Conservation (phyloP, 1,140 invertebrate species). For the Aleiodes sp. region DNA sequence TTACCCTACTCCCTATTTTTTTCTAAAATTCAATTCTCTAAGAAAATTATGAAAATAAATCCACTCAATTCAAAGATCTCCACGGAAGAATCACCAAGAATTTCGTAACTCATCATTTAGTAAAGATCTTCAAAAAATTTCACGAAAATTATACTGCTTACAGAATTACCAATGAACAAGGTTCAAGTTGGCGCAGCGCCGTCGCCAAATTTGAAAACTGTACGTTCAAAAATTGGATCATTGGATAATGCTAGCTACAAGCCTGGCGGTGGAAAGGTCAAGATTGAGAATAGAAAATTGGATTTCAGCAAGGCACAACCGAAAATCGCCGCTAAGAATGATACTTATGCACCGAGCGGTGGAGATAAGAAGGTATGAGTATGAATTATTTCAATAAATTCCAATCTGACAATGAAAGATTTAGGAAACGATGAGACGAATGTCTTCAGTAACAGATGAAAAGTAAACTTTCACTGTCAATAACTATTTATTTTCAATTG, state of each 20-base stretch:
- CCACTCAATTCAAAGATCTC: no score
- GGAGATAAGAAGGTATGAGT: constrained; percentile 87
- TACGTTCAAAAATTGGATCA: constrained; percentile 94
- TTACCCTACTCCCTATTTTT: no score
- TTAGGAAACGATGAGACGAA: no score
- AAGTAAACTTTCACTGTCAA: no score
- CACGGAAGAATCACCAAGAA: neutral
- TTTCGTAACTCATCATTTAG: neutral
- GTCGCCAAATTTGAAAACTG: constrained; percentile 89
- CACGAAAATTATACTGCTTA: constrained; percentile 45
- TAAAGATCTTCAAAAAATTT: neutral
- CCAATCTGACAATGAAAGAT: no score
- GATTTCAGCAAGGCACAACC: constrained; percentile 84
- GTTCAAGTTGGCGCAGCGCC: constrained; percentile 89
- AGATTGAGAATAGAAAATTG: constrained; percentile 88
- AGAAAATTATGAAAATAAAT: no score
- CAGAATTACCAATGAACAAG: constrained; percentile 92
- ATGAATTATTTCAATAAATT: no score
- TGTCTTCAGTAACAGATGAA: no score
- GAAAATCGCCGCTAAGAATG: constrained; percentile 90
- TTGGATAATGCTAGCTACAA: constrained; percentile 92
- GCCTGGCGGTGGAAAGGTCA: constrained; percentile 90
- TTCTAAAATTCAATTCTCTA: no score
- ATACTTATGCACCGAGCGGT: constrained; percentile 86
- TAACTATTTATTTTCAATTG: no score